phyloP scores from a whole-genome alignment of 2,113 vertebrate genomes.

The Tapirus terrestris region DNA sequence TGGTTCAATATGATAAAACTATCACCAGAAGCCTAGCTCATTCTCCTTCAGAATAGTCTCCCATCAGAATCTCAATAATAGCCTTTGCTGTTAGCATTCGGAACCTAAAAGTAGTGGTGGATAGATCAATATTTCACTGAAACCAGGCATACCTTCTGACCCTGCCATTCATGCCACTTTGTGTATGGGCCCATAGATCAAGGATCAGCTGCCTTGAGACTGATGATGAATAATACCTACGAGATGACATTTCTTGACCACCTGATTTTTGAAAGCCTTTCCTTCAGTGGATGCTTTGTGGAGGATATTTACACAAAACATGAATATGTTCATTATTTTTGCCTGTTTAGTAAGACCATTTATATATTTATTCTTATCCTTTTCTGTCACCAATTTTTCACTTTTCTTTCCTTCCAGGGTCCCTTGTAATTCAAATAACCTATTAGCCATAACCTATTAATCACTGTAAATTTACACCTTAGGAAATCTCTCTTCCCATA shows the following conservation, averaged over 20 bases:
- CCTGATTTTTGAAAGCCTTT: not conserved
- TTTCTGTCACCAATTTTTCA: not conserved
- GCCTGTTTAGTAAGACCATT: not conserved
- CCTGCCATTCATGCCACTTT: not conserved
- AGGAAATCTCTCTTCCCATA: not conserved
- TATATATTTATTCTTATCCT: not conserved
- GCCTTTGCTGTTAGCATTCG: no score
- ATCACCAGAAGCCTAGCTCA: no score
- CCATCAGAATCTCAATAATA: no score
- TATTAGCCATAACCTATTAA: not conserved
- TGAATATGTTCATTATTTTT: not conserved
- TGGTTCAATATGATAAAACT: no score
- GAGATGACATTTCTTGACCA: not conserved
- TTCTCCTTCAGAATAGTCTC: no score
- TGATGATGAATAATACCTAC: not conserved
- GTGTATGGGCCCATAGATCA: not conserved
- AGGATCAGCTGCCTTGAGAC: not conserved
- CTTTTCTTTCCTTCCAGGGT: not conserved
- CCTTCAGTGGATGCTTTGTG: not conserved
- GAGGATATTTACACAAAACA: not conserved
- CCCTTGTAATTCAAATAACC: not conserved
- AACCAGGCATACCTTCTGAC: not conserved
- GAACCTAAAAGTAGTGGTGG: no score
- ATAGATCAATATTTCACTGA: not conserved
- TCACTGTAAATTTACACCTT: not conserved